phyloP scores from a whole-genome alignment of 2,797 vertebrate species.

The Pipistrellus kuhlii region DNA sequence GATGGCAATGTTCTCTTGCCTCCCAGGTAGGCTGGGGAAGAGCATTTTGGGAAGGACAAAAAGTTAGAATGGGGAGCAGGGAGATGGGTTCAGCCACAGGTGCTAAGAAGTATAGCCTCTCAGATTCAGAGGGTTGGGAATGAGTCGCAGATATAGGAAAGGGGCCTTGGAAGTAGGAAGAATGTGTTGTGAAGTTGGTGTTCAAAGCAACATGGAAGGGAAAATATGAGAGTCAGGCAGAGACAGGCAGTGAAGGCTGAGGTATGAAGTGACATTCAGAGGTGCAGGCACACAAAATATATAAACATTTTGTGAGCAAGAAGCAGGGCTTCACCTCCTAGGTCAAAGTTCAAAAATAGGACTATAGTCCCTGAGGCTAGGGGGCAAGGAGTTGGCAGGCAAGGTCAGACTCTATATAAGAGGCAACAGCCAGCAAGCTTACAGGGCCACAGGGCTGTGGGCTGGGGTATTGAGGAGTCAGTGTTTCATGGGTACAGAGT shows the following conservation, averaged over 20 bases:
- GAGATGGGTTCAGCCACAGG: neutral
- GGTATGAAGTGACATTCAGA: neutral
- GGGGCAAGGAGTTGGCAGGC: neutral
- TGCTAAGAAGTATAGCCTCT: neutral
- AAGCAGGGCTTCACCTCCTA: neutral
- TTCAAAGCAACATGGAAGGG: neutral
- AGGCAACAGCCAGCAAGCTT: neutral
- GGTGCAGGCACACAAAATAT: neutral
- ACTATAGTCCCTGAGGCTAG: neutral
- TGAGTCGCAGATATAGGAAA: neutral
- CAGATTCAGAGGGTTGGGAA: neutral
- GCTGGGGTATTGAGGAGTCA: accelerated
- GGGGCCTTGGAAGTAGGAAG: neutral
- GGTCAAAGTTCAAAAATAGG: slow-evolving; percentile 5
- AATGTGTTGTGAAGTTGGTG: neutral
- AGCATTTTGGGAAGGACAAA: neutral
- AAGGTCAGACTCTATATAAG: neutral
- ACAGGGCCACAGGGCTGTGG: neutral
- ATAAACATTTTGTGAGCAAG: neutral
- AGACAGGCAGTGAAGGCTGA: neutral
- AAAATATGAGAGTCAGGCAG: neutral
- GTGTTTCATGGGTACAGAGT: neutral
- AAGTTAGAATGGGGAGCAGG: neutral
- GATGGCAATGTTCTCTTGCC: neutral
- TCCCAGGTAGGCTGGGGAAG: neutral